Evolutionary conservation across 2,888 invertebrate genomes (phyloP), one percentile per base, ranked within the genome.

Genomic region (Amaurobius ferox): DNA sequence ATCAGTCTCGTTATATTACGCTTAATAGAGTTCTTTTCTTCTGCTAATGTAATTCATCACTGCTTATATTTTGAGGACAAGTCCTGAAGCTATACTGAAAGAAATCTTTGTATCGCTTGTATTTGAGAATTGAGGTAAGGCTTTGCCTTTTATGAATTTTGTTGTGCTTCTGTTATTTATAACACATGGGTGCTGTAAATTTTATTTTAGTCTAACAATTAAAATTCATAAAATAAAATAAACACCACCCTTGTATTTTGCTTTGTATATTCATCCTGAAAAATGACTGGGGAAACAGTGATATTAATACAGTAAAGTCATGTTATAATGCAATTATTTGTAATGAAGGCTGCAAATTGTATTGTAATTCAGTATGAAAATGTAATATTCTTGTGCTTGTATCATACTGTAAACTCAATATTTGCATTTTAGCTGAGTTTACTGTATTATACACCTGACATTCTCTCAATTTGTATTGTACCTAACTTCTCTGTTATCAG

Each of bases 21-120:
- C 40, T 77, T 85, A 85, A 66, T 85, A 77, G 72, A 72, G 55
- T 39, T 85, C 72, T 85, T 85, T 85, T 85, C 77, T 85, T 66
- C 81, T 48, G 48, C 76, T 77, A 77, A 71, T 85, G 83, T 85
- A 61, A 85, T 77, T 85, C 83, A 77, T 72, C 83, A 72, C 66
- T 55, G 48, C 77, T 78, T 72, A 55, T 85, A 66, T 76, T 71
- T 72, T 85, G 83, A 48, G 77, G 83, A 85, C 83, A 55, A 71
- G 81, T 83, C 72, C 66, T 67, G 83, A 85, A 85, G 83, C 77
- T 61, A 62, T 72, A 61, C 74, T 62, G 71, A 77, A 80, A 70
- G 71, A 77, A 72, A 66, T 77, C 44, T 66, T 48, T 67, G 48
- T 80, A 62, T 61, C 28, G 30, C 74, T 61, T 72, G 76, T 85